Evolutionary conservation across 2,797 vertebrate species (phyloP).

Genomic region (Gymnothorax reevesii): DNA sequence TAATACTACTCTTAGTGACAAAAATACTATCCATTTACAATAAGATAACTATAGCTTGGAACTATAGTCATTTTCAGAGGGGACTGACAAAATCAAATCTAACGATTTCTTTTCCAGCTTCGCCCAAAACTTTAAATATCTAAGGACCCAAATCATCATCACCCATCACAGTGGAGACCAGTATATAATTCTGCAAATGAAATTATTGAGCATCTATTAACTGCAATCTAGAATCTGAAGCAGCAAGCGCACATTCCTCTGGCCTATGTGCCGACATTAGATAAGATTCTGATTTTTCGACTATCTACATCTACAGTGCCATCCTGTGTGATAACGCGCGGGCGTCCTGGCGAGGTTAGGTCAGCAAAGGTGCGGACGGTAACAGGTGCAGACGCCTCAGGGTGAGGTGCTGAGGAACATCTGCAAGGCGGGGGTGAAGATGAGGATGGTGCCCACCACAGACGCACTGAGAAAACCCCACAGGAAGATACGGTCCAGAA

Average conservation of each 20-base stretch:
- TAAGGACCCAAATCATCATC: background rate
- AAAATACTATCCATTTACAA: too few species aligned
- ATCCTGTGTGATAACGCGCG: background rate
- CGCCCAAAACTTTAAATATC: background rate
- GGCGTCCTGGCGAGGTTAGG: background rate
- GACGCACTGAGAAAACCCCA: constrained; percentile 90
- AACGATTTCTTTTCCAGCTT: background rate
- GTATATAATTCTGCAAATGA: background rate
- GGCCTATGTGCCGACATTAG: background rate
- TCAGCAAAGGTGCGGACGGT: background rate
- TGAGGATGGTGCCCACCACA: constrained; percentile 85
- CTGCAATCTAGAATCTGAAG: background rate
- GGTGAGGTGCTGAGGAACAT: constrained; percentile 79
- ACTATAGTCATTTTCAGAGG: too few species aligned
- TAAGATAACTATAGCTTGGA: too few species aligned
- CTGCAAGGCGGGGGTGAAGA: constrained; percentile 89
- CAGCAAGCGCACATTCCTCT: background rate
- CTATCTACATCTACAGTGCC: background rate
- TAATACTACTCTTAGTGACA: too few species aligned
- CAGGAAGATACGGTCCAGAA: constrained; percentile 92
- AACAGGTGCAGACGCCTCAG: background rate
- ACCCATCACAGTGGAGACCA: background rate
- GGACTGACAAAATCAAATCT: background rate
- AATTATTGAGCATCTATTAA: background rate
- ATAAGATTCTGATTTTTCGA: too few species aligned